Evolutionary conservation across 2,888 invertebrate species (phyloP).

Genomic region (Andrena minutula): DNA sequence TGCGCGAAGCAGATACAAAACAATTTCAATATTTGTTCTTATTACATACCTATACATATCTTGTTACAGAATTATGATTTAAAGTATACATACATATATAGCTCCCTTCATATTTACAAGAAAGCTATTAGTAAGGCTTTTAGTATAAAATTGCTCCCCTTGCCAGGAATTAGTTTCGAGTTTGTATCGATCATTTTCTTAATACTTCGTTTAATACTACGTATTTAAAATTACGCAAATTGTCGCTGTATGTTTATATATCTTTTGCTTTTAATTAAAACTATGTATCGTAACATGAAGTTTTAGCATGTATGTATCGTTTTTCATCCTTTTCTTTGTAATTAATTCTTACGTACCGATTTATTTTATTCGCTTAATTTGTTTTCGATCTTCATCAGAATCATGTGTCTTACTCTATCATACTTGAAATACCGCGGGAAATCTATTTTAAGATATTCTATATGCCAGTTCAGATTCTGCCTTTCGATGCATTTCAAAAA

Average conservation of each 20-base stretch:
- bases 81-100: slow-evolving; percentile 20
- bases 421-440: slow-evolving; percentile 94
- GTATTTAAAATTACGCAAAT: not conserved
- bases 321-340: slow-evolving; percentile 16
- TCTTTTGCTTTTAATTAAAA: slow-evolving; percentile 15
- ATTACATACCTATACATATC: slow-evolving; percentile 9
- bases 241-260: slow-evolving; percentile 15
- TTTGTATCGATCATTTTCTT: not conserved
- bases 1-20: not conserved
- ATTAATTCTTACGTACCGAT: slow-evolving; percentile 14
- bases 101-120: slow-evolving; percentile 5
- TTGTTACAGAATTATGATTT: slow-evolving; percentile 25
- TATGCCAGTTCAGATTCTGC: slow-evolving; percentile 86
- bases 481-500: slow-evolving; percentile 88
- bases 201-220: slow-evolving; percentile 29
- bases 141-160: not conserved
- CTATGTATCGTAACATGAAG: not conserved
- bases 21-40: slow-evolving; percentile 20
- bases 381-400: slow-evolving; percentile 89
- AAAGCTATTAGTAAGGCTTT: slow-evolving; percentile 3
- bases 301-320: slow-evolving; percentile 3
- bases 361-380: slow-evolving; percentile 27
- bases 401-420: slow-evolving; percentile 91
- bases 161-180: not conserved
- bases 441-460: slow-evolving; percentile 89